A percentile compares a stretch with the other conserved stretches of the same genome.
Conservation (phyloP, 2,113 vertebrate species). For the Podarcis muralis region DNA sequence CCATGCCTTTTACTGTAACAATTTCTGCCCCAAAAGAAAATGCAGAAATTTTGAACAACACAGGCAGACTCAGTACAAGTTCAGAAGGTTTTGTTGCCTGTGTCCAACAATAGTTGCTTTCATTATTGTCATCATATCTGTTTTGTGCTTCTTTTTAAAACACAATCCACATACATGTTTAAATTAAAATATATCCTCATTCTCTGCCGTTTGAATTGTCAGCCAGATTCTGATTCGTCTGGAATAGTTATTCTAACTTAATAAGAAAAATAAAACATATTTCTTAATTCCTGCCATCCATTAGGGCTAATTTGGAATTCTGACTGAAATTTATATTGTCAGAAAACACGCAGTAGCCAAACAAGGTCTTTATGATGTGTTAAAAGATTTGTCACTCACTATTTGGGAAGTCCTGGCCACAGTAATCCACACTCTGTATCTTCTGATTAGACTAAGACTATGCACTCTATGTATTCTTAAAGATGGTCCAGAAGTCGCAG, state of each 20-base stretch:
- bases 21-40: neutral
- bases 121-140: neutral
- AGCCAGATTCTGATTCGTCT: neutral
- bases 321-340: neutral
- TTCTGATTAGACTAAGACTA: too few species aligned
- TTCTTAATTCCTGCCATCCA: neutral
- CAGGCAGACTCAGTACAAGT: neutral
- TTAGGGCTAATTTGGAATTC: neutral
- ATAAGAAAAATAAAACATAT: neutral
- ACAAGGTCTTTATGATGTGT: neutral
- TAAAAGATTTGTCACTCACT: neutral
- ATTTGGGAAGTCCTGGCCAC: neutral
- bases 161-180: neutral
- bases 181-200: neutral
- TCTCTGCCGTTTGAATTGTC: neutral
- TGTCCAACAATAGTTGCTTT: neutral
- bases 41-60: neutral
- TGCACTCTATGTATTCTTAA: too few species aligned
- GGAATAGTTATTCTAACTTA: neutral
- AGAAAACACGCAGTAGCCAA: neutral
- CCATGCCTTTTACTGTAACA: neutral
- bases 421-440: too few species aligned
- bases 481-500: too few species aligned
- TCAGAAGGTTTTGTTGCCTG: neutral
- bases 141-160: neutral